A percentile compares a stretch with the other conserved stretches of the same genome.
Conservation (phyloP, 2,888 invertebrate species). For the Eremobia ochroleuca region DNA sequence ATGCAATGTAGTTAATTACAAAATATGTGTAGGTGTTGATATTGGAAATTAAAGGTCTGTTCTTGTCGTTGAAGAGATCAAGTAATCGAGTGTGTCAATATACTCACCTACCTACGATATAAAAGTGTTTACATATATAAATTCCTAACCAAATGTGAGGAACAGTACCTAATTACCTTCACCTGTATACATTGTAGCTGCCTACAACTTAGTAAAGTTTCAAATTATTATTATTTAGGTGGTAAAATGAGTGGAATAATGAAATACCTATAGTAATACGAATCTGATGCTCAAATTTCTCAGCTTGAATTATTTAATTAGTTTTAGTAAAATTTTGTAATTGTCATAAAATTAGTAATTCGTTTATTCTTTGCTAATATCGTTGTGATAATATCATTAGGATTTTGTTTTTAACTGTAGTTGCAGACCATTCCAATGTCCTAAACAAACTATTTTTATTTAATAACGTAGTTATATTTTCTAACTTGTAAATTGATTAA, state of each 20-base stretch:
- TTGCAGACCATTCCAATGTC: slow-evolving; percentile 73
- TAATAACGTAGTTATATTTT: slow-evolving; percentile 77
- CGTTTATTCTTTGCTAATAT: slow-evolving; percentile 82
- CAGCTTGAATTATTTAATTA: slow-evolving; percentile 82
- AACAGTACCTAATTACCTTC: slow-evolving; percentile 2
- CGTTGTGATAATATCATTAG: slow-evolving; percentile 77
- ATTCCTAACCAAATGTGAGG: slow-evolving; percentile 49
- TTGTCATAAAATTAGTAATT: slow-evolving; percentile 74
- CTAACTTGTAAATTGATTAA: slow-evolving; percentile 70
- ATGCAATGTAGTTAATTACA: neutral
- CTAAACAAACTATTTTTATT: slow-evolving; percentile 70
- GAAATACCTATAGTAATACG: slow-evolving; percentile 65
- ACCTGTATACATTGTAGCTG: slow-evolving; percentile 3
- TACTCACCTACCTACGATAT: neutral
- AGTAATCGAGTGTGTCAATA: neutral
- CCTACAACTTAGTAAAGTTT: slow-evolving; percentile 69
- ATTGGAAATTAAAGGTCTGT: slow-evolving; percentile 12
- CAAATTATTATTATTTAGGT: slow-evolving; percentile 83
- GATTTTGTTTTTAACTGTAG: slow-evolving; percentile 79
- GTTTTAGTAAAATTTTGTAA: slow-evolving; percentile 78
- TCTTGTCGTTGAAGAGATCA: slow-evolving; percentile 1
- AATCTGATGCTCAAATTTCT: slow-evolving; percentile 89
- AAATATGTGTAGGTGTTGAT: neutral
- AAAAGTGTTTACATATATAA: slow-evolving; percentile 6
- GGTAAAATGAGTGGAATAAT: slow-evolving; percentile 84